Base-by-base conservation (phyloP, 2,888 invertebrate genomes). In the Drosophila pseudotakahashii region DNA sequence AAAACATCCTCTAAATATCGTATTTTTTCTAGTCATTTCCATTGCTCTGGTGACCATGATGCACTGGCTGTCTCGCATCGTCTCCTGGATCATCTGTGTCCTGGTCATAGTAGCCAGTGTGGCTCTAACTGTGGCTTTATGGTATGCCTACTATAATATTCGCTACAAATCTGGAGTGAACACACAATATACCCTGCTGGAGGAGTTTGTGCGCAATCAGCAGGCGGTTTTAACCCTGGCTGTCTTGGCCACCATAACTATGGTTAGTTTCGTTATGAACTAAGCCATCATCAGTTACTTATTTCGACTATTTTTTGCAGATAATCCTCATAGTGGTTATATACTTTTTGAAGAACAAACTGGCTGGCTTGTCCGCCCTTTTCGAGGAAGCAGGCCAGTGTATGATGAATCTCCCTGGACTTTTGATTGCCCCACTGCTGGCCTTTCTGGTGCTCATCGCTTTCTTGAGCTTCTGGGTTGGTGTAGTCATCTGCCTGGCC, bases 371-470 rank as follows among this genome's bases (percentile, higher is more conserved):
- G 81, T 95, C 97, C 0, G 95, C 96, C 19, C 92, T 98, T 67
- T 98, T 98, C 91, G 95, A 95, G 89, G 98, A 98, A 92, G 97
- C 98, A 1, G 97, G 97, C 13, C 95, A 95, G 85, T 98, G 98
- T 89, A 94, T 98, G 81, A 94, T 95, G 62, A 95, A 95, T 79
- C 94, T 98, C 79, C 98, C 98, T 0, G 95, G 95, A 4, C 93
- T 98, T 48, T 95, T 98, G 88, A 93, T 97, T 44, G 98, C 98
- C 89, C 97, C 97, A 0, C 91, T 97, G 13, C 92, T 97, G 88
- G 98, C 98, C 1, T 97, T 98, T 91, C 81, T 96, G 71, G 94
- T 96, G 67, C 93, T 98, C 0, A 92, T 96, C 23, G 88, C 95
- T 54, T 98, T 98, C 91, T 95, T 98, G 80, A 92, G 95, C 70